Evolutionary conservation across 2,797 vertebrate species (phyloP).

Genomic region (Squalus acanthias): DNA sequence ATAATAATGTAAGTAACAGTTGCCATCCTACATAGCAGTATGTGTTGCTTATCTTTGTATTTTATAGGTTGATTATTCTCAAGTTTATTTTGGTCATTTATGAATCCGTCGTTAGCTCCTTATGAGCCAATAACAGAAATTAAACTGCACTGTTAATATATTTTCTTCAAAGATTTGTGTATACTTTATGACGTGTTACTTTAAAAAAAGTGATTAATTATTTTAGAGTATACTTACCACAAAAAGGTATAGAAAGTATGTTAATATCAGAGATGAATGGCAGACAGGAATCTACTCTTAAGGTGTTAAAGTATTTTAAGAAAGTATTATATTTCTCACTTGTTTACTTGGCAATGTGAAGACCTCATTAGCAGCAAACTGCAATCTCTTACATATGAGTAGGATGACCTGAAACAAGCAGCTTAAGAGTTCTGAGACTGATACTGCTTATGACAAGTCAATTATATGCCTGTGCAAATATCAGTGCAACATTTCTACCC

Average conservation of each 20-base stretch:
- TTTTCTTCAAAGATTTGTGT: background rate
- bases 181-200: background rate
- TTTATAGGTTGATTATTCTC: background rate
- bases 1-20: conserved; percentile 3
- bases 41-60: background rate
- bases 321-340: background rate
- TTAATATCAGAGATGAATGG: background rate
- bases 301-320: background rate
- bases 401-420: background rate
- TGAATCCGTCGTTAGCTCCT: background rate
- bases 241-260: background rate
- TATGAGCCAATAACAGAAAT: background rate
- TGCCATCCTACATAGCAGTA: background rate
- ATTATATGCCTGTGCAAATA: background rate
- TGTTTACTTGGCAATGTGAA: background rate
- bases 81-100: background rate
- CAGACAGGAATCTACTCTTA: background rate
- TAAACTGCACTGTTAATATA: background rate
- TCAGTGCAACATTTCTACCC: background rate
- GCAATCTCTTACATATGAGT: background rate
- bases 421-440: background rate
- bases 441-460: background rate
- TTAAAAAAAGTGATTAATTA: background rate
- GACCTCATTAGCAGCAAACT: background rate
- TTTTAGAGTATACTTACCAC: background rate